A percentile compares a stretch with the other conserved stretches of the same genome.
These are phyloP conservation scores for Aulostomus chinensis DNA, from an alignment of 2,797 vertebrate species.

Conservation along the genomic window DNA sequence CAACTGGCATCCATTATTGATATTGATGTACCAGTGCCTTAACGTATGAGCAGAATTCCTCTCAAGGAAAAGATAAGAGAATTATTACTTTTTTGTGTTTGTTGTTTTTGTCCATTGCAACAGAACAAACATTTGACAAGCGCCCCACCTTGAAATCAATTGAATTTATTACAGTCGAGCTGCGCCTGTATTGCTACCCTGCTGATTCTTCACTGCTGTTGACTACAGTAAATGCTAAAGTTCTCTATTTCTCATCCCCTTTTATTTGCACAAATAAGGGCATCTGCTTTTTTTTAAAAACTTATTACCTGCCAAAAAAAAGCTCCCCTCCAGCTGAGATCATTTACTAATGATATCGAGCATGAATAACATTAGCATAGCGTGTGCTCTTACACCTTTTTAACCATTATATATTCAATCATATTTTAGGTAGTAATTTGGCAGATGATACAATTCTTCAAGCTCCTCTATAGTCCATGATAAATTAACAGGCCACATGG, in stretches of 20 bases:
- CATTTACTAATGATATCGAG: constrained; percentile 30
- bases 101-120: constrained; percentile 16
- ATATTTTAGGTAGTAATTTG: too few species aligned
- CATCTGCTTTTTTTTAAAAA: constrained; percentile 53
- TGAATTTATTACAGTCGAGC: constrained; percentile 49
- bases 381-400: constrained; percentile 25
- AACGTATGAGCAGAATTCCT: constrained; percentile 33
- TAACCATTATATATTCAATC: too few species aligned
- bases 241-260: constrained; percentile 46
- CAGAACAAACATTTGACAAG: constrained; percentile 43
- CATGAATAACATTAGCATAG: constrained; percentile 22
- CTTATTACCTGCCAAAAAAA: constrained; percentile 51
- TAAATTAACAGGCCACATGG: constrained; percentile 3
- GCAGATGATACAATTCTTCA: constrained; percentile 13
- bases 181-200: constrained; percentile 31
- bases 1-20: constrained; percentile 52
- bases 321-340: constrained; percentile 36
- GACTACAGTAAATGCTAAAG: constrained; percentile 53
- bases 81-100: constrained; percentile 23
- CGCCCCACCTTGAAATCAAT: constrained; percentile 29
- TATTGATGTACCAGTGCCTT: constrained; percentile 43
- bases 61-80: constrained; percentile 28
- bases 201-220: constrained; percentile 48
- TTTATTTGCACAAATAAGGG: constrained; percentile 52
- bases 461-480: not conserved